Evolutionary conservation across 2,888 invertebrate genomes (phyloP), one percentile per base, ranked within the genome.

Genomic region (Nasonovia ribisnigri): DNA sequence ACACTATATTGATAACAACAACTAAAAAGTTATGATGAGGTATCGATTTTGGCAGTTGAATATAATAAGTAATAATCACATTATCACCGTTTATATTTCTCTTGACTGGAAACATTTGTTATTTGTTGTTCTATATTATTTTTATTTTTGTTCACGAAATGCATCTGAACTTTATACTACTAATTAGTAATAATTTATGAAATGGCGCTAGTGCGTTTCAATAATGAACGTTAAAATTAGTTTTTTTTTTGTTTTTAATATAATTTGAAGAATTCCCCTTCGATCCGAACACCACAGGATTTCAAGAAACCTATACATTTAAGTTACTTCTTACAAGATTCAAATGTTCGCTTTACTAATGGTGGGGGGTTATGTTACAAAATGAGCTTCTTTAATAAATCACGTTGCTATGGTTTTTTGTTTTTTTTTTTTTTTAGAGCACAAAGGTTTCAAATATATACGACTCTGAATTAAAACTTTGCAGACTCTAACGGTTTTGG

Each of bases 401-500:
- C 88, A 67, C 88, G 29, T 48, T 42, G 48, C 29, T 11, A 42
- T 87, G 48, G 60, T 60, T 60, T 87, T 42, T 87, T 87, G 5
- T 46, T 86, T 29, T 10, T n/a, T 54, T 67, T 67, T 54, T 89
- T 57, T 48, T 48, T n/a, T 16, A 48, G 29, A 3, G 24, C 57
- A 36, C 60, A 87, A 92, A 92, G 87, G 57, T 87, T 86, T 87
- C 0, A 11, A 54, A 42, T 91, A n/a, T n/a, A n/a, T n/a, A 67
- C 16, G 43, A 42, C 36, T 29, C 16, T 57, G 46, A 93, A 84
- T 93, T 89, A 84, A 90, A 93, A 93, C 93, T 93, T 93, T 93
- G 36, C 48, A 89, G 89, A 90, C 89, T 88, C n/a, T 46, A 84
- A 88, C 77, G 51, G 88, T 77, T 88, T 77, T 3, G 51, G 54